Conservation (phyloP, 2,797 vertebrate genomes). For the Rhinella marina region DNA sequence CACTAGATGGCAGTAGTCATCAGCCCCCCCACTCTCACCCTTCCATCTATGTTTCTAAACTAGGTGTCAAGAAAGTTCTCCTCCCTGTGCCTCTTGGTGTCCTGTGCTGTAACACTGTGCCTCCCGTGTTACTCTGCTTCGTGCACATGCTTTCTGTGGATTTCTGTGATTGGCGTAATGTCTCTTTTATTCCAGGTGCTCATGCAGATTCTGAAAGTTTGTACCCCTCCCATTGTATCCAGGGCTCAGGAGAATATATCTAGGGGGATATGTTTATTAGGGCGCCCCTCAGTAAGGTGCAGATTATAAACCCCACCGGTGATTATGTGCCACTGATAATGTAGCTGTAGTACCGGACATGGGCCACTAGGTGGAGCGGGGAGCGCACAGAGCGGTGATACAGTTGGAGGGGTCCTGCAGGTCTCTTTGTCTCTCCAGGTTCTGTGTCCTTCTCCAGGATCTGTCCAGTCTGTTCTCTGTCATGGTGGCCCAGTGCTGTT, state of each 20-base stretch:
- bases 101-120: constrained; percentile 51
- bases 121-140: constrained; percentile 50
- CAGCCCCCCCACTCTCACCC: background rate
- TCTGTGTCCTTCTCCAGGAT: constrained; percentile 37
- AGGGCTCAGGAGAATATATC: background rate
- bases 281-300: background rate
- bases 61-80: background rate
- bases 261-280: background rate
- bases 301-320: background rate
- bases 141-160: constrained; percentile 49
- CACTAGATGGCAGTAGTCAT: background rate
- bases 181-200: constrained; percentile 55
- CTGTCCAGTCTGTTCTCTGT: constrained; percentile 40
- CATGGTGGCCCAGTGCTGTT: constrained; percentile 45
- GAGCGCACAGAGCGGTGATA: constrained; percentile 11
- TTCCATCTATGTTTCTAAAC: constrained; percentile 4
- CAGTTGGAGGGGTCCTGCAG: background rate
- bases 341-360: background rate
- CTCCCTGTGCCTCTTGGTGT: constrained; percentile 43
- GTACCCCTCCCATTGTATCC: constrained; percentile 22
- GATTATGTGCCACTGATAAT: background rate
- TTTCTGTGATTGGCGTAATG: constrained; percentile 59
- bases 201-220: background rate
- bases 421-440: constrained; percentile 33
- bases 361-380: background rate